Evolutionary conservation across 2,797 vertebrate genomes (phyloP).

Genomic region (Lutjanus campechanus): DNA sequence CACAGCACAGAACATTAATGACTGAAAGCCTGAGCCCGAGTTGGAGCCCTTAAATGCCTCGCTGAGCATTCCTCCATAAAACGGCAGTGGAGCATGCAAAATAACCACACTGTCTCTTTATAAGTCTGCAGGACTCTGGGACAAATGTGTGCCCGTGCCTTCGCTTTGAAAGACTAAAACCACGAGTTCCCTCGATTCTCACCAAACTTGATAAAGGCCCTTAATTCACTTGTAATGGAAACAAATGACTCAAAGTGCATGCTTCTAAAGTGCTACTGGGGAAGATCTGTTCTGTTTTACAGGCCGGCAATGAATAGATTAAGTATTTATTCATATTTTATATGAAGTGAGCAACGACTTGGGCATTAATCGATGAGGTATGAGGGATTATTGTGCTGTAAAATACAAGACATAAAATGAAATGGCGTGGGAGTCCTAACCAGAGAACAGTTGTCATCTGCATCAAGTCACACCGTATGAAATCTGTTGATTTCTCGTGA

Average conservation of each 20-base stretch:
- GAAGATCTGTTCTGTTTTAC: conserved; percentile 34
- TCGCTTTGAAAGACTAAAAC: conserved; percentile 53
- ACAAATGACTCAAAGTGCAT: conserved; percentile 26
- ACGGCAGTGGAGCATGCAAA: conserved; percentile 66
- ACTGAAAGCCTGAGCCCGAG: conserved; percentile 52
- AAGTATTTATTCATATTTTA: conserved; percentile 24
- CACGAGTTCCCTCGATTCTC: conserved; percentile 42
- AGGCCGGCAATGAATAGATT: conserved; percentile 21
- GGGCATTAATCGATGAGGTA: background rate
- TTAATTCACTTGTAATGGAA: conserved; percentile 33
- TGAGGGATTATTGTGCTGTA: conserved; percentile 20
- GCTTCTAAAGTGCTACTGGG: conserved; percentile 22
- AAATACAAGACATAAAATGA: conserved; percentile 26
- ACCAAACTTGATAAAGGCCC: conserved; percentile 37
- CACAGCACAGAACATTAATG: conserved; percentile 59
- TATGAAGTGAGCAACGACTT: conserved; percentile 14
- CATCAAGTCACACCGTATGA: conserved; percentile 23
- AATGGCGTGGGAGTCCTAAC: conserved; percentile 36
- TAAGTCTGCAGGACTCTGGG: conserved; percentile 48
- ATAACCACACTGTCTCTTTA: conserved; percentile 74
- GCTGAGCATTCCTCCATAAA: conserved; percentile 73
- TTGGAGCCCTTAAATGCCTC: conserved; percentile 69
- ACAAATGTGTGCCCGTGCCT: conserved; percentile 52
- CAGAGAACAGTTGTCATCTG: conserved; percentile 28
- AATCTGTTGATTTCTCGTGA: conserved; percentile 27